A percentile compares a stretch with the other conserved stretches of the same genome.
Evolutionary conservation across 2,888 invertebrate species (phyloP).

Genomic region (Acheta domesticus): DNA sequence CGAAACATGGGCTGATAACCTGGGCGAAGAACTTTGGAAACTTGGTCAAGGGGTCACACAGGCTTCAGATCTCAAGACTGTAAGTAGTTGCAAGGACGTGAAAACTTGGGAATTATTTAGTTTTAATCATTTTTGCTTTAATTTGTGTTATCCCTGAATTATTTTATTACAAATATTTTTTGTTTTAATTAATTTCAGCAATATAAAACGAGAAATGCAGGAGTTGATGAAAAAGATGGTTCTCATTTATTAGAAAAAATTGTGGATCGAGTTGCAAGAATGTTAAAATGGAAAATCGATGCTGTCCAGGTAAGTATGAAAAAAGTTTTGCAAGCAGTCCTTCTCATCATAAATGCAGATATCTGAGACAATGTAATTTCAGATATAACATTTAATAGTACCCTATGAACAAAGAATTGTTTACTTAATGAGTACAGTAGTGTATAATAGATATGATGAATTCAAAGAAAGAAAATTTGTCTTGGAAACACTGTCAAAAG

Average conservation of each 20-base stretch:
- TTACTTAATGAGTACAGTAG: no score
- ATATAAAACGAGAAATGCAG: constrained; percentile 74
- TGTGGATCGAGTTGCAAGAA: constrained; percentile 74
- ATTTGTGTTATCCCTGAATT: constrained; percentile 10
- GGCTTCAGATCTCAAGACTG: constrained; percentile 70
- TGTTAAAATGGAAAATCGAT: constrained; percentile 84
- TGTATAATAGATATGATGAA: no score
- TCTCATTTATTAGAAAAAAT: constrained; percentile 73
- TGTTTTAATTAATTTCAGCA: constrained; percentile 53
- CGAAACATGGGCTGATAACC: constrained; percentile 70
- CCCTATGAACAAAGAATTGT: no score
- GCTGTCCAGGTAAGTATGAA: constrained; percentile 66
- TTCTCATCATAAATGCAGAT: no score
- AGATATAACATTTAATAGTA: no score
- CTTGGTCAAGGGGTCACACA: constrained; percentile 74
- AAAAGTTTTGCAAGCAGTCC: background rate
- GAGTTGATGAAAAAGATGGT: constrained; percentile 77
- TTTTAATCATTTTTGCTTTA: background rate
- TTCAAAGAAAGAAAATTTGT: no score
- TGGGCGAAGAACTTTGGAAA: constrained; percentile 77
- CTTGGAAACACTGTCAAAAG: no score
- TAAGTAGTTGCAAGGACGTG: constrained; percentile 50
- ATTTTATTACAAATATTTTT: background rate
- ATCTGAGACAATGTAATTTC: no score
- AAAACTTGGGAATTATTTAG: background rate